A percentile compares a stretch with the other conserved stretches of the same genome.
These are phyloP conservation scores for Asarcornis scutulata DNA, from an alignment of 2,113 vertebrate genomes.

Conservation along the genomic window DNA sequence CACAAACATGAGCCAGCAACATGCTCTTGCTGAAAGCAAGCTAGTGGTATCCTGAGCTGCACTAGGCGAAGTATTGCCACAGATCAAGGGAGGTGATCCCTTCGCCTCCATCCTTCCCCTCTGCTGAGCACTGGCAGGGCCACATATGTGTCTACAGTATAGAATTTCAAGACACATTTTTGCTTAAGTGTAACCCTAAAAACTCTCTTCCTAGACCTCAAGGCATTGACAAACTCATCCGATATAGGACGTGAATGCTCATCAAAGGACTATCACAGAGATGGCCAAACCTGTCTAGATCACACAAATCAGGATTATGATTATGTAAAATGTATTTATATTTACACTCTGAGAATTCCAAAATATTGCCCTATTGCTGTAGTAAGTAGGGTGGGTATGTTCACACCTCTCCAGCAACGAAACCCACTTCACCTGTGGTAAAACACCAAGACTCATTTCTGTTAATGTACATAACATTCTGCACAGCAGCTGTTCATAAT, in stretches of 20 bases:
- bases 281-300: not conserved
- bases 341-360: not conserved
- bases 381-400: not conserved
- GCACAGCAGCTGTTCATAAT: not conserved
- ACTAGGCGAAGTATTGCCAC: no score
- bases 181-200: not conserved
- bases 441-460: not conserved
- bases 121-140: no score
- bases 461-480: not conserved
- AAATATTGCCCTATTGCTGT: not conserved
- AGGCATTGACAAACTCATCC: rapidly evolving
- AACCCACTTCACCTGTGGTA: not conserved
- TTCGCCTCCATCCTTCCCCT: no score
- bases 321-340: not conserved
- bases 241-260: not conserved
- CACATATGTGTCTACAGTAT: no score
- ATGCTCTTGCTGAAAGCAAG: no score
- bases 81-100: no score
- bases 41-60: no score
- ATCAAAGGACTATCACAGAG: not conserved
- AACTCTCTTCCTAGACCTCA: not conserved
- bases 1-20: no score
- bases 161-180: not conserved
- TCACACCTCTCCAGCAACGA: not conserved
- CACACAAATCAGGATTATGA: not conserved